Conservation (phyloP, 2,113 vertebrate species). For the Elephas maximus region DNA sequence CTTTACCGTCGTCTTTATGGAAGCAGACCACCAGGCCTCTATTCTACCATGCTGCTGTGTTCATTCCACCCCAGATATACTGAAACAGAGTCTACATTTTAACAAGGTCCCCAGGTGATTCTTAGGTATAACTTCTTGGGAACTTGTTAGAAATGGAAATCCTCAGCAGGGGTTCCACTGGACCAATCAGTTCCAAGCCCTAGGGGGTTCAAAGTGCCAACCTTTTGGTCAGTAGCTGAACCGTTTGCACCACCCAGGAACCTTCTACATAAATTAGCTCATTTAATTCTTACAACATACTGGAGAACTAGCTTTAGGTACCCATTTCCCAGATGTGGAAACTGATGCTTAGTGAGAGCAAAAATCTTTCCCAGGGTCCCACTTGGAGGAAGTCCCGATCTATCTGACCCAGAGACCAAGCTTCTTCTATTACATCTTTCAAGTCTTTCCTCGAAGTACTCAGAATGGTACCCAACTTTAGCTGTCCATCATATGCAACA, state of each 20-base stretch:
- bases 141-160: too few species aligned
- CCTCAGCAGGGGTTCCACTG: too few species aligned
- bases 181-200: too few species aligned
- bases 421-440: background rate
- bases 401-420: background rate
- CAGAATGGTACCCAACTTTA: background rate
- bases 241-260: background rate
- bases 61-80: too few species aligned
- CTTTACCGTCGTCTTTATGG: background rate
- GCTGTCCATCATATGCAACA: conserved; percentile 46
- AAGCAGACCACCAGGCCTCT: background rate
- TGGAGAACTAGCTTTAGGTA: background rate
- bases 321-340: background rate
- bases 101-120: too few species aligned
- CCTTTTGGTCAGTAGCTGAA: too few species aligned
- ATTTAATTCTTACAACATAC: background rate
- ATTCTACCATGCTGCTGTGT: too few species aligned
- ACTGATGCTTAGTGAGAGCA: background rate
- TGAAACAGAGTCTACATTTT: too few species aligned
- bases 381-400: background rate
- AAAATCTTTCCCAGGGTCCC: background rate
- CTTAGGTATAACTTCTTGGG: too few species aligned
- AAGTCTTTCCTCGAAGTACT: background rate
- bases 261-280: background rate
- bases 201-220: background rate